These are phyloP conservation scores for Keiferia lycopersicella DNA, from an alignment of 2,888 invertebrate genomes.

Conservation along the genomic window DNA sequence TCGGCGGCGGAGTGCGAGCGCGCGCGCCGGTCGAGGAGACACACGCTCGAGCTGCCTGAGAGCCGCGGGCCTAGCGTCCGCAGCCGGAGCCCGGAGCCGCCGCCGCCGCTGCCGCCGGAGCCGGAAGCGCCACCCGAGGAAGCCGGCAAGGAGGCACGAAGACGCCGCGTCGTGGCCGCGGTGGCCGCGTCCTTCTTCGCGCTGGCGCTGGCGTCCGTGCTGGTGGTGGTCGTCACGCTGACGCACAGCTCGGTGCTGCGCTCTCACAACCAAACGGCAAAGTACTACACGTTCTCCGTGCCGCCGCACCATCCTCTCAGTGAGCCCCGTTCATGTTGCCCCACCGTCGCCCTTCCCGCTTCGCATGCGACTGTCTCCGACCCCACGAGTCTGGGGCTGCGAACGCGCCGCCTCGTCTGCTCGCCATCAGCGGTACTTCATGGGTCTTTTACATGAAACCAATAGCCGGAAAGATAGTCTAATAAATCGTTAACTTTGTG, in stretches of 20 bases:
- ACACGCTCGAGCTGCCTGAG: conserved; percentile 70
- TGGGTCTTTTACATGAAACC: too few relatives aligned
- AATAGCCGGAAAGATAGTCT: too few relatives aligned
- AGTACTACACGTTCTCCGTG: conserved; percentile 84
- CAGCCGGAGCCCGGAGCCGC: conserved; percentile 71
- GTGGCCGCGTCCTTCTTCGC: conserved; percentile 88
- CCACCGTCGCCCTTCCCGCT: conserved; percentile 81
- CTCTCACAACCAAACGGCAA: conserved; percentile 83
- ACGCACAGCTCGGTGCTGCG: conserved; percentile 86
- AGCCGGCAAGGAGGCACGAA: conserved; percentile 83
- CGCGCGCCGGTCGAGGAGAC: conserved; percentile 71
- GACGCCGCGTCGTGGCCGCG: conserved; percentile 86
- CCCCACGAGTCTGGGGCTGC: conserved; percentile 79
- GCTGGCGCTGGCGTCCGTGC: conserved; percentile 86
- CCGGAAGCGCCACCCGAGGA: conserved; percentile 76
- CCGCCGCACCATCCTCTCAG: conserved; percentile 82
- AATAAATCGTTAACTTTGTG: too few relatives aligned
- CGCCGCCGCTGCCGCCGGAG: conserved; percentile 59
- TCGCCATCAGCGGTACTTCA: conserved; percentile 65
- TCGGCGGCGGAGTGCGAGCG: conserved; percentile 77
- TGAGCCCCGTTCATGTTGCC: conserved; percentile 82
- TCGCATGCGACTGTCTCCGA: conserved; percentile 81
- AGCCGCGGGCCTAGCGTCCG: conserved; percentile 74
- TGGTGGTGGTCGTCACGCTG: conserved; percentile 89
- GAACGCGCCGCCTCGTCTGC: conserved; percentile 71